Conservation (phyloP, 2,888 invertebrate species). For the Rhagonycha fulva region DNA sequence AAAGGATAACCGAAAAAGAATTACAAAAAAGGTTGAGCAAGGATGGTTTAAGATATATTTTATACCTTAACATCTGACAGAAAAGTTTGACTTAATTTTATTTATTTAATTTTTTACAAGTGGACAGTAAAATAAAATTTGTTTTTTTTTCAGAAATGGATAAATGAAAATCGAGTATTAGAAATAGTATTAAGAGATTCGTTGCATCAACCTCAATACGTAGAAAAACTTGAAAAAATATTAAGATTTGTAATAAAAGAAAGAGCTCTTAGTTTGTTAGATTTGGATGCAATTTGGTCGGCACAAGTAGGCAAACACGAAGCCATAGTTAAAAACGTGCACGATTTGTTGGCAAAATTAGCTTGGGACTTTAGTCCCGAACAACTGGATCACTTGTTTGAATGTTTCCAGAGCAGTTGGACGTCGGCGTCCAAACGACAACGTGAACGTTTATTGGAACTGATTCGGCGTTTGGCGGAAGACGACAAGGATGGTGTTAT, state of each 20-base stretch:
- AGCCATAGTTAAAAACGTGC: conserved; percentile 97
- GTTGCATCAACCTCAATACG: conserved; percentile 96
- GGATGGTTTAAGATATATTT: no score
- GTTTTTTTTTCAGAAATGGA: conserved; percentile 76
- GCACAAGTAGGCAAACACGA: conserved; percentile 98
- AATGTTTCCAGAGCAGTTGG: conserved; percentile 94
- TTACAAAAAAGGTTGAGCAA: no score
- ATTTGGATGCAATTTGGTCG: conserved; percentile 95
- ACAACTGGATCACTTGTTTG: conserved; percentile 95
- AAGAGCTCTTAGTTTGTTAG: conserved; percentile 83
- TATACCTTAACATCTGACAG: no score
- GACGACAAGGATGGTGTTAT: conserved; percentile 99
- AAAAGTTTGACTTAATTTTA: no score
- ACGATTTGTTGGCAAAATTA: conserved; percentile 92
- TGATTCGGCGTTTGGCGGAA: conserved; percentile 93
- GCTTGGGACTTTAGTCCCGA: conserved; percentile 99
- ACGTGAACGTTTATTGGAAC: conserved; percentile 90
- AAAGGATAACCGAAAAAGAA: no score
- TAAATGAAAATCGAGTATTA: conserved; percentile 92
- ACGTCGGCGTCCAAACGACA: conserved; percentile 94
- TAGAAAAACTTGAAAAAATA: conserved; percentile 96
- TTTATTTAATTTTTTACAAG: neutral
- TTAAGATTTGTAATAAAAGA: conserved; percentile 96
- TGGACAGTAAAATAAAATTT: neutral
- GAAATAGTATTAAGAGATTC: conserved; percentile 95